These are phyloP conservation scores for Ornithoptera alexandrae DNA, from an alignment of 2,888 invertebrate species.

Conservation along the genomic window DNA sequence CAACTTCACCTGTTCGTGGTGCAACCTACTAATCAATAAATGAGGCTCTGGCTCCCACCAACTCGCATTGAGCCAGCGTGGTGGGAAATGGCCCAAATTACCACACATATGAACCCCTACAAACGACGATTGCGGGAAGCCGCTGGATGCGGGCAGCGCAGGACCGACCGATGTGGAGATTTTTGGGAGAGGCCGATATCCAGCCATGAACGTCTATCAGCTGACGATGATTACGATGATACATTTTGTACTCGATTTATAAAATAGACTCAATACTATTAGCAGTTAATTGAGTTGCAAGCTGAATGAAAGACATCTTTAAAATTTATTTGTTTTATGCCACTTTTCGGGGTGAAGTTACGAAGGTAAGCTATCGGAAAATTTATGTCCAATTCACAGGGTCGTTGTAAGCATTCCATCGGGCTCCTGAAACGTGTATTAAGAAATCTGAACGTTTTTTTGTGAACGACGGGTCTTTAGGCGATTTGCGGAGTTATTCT, in stretches of 20 bases:
- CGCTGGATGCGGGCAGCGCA: too few species aligned
- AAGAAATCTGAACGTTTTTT: constrained; percentile 8
- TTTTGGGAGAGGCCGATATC: too few species aligned
- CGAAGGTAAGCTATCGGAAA: constrained; percentile 26
- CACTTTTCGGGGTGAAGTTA: constrained; percentile 9
- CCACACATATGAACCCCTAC: too few species aligned
- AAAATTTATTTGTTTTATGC: constrained; percentile 21
- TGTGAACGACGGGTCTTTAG: not conserved
- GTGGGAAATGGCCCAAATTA: too few species aligned
- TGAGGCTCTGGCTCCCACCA: too few species aligned
- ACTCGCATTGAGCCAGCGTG: too few species aligned
- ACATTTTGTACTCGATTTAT: not conserved
- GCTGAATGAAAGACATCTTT: not conserved
- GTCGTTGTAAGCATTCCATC: constrained; percentile 9
- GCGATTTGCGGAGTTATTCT: not conserved
- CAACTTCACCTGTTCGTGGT: too few species aligned
- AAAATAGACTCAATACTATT: not conserved
- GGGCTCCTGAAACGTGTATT: constrained; percentile 5
- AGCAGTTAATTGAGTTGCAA: not conserved
- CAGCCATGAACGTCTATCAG: too few species aligned
- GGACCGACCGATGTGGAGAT: too few species aligned
- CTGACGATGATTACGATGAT: too few species aligned
- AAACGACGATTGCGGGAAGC: too few species aligned
- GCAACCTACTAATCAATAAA: too few species aligned
- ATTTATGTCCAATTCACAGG: constrained; percentile 27